Evolutionary conservation across 2,113 vertebrate species (phyloP), one percentile per base, ranked within the genome.

Genomic region (Mugil cephalus): DNA sequence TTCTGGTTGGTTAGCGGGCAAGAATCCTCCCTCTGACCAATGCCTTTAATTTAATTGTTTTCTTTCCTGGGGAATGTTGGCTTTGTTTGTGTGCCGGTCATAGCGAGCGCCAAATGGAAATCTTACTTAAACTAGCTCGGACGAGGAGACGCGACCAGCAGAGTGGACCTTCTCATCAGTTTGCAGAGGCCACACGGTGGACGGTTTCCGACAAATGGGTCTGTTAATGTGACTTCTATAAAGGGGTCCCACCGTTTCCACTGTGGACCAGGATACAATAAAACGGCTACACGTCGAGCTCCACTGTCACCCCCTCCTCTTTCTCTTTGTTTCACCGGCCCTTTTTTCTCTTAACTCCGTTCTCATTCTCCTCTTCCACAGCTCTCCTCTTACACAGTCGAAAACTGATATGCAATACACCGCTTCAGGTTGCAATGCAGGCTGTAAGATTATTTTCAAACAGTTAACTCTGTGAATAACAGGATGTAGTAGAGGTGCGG

Each of bases 401-500:
- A 88, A 95, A 95, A 93, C 85, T 58, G 90, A 93, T 94, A 87
- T 75, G 86, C 82, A 85, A 85, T 9, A 90, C 85, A 93, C 70
- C 0, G 51, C 87, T 86, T 90, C 91, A 74, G 91, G 88, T 93
- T 93, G 91, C 90, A 89, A 87, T 77, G 80, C 79, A 74, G 83
- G 73, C 87, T 80, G 87, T 86, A 83, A 77, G 88, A 89, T 91
- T 78, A 74, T 81, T 94, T 92, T 93, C 84, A 90, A 92, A 93
- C 78, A 70, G 86, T 83, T 54, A 88, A 80, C 67, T 69, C n/a
- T 6, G 55, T 52, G 74, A 77, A 88, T 82, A 77, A 77, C 59
- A 53, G 87, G 82, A 72, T 80, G 47, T 47, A 39, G 65, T 48
- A 24, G 60, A 83, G 88, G 60, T 84, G 66, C 77, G 83, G 83